Base-by-base conservation (phyloP, 92 coral and sea anemone genomes). In the Palythoa grandis region DNA sequence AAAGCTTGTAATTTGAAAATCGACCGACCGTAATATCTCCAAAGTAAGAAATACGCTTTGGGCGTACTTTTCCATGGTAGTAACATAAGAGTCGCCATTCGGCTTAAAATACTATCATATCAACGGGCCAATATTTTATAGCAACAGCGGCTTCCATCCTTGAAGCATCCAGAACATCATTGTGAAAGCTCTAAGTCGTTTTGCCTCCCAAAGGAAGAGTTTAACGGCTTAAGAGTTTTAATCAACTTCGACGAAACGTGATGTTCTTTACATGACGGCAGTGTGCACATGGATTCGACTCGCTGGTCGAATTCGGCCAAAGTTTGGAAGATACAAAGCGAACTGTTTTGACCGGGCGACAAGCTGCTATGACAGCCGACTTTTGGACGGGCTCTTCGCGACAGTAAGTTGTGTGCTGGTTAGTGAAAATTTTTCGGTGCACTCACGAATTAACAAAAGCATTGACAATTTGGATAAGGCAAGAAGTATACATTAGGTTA, bases 371-470 rank as follows among this genome's bases (percentile, higher is more conserved):
- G 52, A 91, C 93, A 93, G 86, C 98, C 40, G 92, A 87, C 61
- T 94, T 94, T 83, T 94, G 98, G 98, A 95, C 87, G 16, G 88
- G 88, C 57, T 85, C 91, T 29, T 72, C 93, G 60, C 91, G 90
- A 78, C 91, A 95, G 98, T 94, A 92, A 94, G 98, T 94, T 60
- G 8, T 29, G 29, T 8, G 25, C 29, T 73, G 5, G 70, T 65
- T 50, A 23, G 74, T 52, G 47, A 47, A 63, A 78, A 29, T 20
- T 17, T 66, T 79, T 39, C 74, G 2, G 13, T 47, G 74, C 84
- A 65, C 43, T 11, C 23, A 16, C 10, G 2, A 52, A 50, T 25
- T 69, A 11, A 65, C 69, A 23, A 50, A 79, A 20, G 60, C 52
- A 52, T 11, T 47, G 57, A 80, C 63, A 79, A 58, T 37, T 40